phyloP scores from a whole-genome alignment of 2,888 invertebrate species.

The Axea sp. region DNA sequence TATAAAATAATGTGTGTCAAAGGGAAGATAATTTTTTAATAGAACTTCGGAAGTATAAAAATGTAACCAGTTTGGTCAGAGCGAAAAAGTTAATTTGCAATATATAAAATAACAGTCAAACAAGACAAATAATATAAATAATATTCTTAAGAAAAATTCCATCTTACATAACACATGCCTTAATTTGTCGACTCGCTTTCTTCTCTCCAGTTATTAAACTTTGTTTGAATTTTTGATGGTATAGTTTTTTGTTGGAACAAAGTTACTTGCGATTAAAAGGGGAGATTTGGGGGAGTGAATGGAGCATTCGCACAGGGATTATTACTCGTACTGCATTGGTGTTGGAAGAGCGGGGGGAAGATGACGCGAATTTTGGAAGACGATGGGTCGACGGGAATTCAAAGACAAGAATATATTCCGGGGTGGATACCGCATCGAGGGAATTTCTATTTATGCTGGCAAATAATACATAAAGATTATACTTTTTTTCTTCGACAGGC shows the following conservation, averaged over 20 bases:
- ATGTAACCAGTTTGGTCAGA: too few species aligned
- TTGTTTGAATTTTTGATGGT: slow-evolving; percentile 24
- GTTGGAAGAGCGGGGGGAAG: slow-evolving; percentile 17
- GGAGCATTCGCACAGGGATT: slow-evolving; percentile 42
- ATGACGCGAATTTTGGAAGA: slow-evolving; percentile 28
- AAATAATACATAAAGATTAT: slow-evolving; percentile 12
- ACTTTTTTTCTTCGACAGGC: slow-evolving; percentile 3
- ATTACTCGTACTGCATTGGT: slow-evolving; percentile 17
- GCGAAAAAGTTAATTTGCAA: too few species aligned
- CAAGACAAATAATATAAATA: too few species aligned
- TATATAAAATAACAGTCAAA: too few species aligned
- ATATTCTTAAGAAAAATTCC: too few species aligned
- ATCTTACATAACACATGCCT: too few species aligned
- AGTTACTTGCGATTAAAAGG: slow-evolving; percentile 14
- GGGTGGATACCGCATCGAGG: background rate
- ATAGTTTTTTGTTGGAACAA: slow-evolving; percentile 18
- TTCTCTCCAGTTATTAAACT: slow-evolving; percentile 27
- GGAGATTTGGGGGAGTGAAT: slow-evolving; percentile 10
- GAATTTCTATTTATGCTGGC: slow-evolving; percentile 5
- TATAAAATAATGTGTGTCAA: too few species aligned
- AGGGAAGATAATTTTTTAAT: too few species aligned
- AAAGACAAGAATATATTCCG: slow-evolving; percentile 26
- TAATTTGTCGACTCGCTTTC: too few species aligned
- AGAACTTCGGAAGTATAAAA: too few species aligned
- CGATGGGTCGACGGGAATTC: slow-evolving; percentile 40